phyloP scores from a whole-genome alignment of 2,888 invertebrate genomes.

The Yponomeuta malinellus region DNA sequence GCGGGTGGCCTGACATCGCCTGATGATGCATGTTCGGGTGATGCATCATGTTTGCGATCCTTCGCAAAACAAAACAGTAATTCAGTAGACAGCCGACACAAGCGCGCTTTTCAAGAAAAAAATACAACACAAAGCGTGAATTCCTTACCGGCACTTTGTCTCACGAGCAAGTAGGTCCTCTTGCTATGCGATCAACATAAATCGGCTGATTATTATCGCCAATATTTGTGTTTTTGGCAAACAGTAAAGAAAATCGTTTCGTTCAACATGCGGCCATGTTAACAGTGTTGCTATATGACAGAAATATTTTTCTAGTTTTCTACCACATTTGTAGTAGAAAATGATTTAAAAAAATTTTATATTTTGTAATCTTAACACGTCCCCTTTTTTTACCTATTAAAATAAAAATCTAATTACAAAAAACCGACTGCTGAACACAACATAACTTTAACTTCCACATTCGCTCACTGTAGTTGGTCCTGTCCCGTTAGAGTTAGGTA shows the following conservation, averaged over 20 bases:
- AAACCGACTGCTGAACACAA: too few species aligned
- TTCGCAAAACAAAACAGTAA: slow-evolving; percentile 50
- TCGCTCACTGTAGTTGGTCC: too few species aligned
- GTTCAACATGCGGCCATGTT: slow-evolving; percentile 92
- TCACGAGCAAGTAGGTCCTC: slow-evolving; percentile 37
- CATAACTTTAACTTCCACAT: too few species aligned
- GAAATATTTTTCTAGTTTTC: slow-evolving; percentile 2
- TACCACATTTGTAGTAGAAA: neutral
- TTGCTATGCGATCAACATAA: slow-evolving; percentile 53
- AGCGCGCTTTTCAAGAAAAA: slow-evolving; percentile 39
- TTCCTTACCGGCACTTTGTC: slow-evolving; percentile 51
- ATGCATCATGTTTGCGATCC: slow-evolving; percentile 68
- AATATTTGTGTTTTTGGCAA: slow-evolving; percentile 77
- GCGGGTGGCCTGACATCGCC: slow-evolving; percentile 70
- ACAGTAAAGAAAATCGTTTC: slow-evolving; percentile 86
- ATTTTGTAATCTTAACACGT: too few species aligned
- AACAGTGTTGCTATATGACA: slow-evolving; percentile 43
- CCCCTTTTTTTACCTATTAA: too few species aligned
- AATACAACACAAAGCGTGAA: neutral
- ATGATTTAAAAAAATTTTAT: too few species aligned
- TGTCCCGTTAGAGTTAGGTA: too few species aligned
- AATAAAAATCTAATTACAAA: too few species aligned
- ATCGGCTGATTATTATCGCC: slow-evolving; percentile 58
- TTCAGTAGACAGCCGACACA: slow-evolving; percentile 32
- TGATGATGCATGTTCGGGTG: slow-evolving; percentile 76